Conservation (phyloP, 2,113 vertebrate species). For the Trogon surrucura region DNA sequence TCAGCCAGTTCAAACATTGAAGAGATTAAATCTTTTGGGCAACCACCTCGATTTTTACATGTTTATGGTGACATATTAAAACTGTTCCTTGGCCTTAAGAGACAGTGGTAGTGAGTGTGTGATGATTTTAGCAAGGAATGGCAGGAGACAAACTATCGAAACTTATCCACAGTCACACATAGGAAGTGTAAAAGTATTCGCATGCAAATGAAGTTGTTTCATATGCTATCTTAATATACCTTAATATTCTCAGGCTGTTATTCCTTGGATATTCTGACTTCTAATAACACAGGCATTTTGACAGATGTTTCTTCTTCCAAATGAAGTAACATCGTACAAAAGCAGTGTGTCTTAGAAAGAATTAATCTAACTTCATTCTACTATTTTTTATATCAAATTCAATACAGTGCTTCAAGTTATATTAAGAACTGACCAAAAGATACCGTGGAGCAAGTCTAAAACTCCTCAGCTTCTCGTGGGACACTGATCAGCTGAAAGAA, state of each 20-base stretch:
- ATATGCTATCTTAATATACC: background rate
- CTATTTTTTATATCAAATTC: background rate
- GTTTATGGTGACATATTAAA: background rate
- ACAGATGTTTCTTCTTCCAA: background rate
- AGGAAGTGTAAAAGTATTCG: conserved; percentile 13
- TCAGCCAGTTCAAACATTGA: background rate
- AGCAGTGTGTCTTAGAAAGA: background rate
- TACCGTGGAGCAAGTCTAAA: background rate
- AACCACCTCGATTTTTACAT: background rate
- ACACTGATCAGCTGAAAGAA: background rate
- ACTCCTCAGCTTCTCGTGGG: background rate
- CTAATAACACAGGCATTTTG: background rate
- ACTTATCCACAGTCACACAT: background rate
- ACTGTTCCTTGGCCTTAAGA: background rate
- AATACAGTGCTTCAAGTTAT: background rate
- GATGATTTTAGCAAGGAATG: background rate
- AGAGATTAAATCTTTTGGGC: background rate
- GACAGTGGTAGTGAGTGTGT: background rate
- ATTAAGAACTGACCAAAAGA: background rate
- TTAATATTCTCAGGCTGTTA: background rate
- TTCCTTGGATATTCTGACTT: background rate
- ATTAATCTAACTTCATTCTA: background rate
- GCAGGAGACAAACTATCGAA: background rate
- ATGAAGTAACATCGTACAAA: background rate
- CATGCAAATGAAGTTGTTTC: conserved; percentile 1